Base-by-base conservation (phyloP, 1,140 invertebrate genomes). In the Drosophila rufa region DNA sequence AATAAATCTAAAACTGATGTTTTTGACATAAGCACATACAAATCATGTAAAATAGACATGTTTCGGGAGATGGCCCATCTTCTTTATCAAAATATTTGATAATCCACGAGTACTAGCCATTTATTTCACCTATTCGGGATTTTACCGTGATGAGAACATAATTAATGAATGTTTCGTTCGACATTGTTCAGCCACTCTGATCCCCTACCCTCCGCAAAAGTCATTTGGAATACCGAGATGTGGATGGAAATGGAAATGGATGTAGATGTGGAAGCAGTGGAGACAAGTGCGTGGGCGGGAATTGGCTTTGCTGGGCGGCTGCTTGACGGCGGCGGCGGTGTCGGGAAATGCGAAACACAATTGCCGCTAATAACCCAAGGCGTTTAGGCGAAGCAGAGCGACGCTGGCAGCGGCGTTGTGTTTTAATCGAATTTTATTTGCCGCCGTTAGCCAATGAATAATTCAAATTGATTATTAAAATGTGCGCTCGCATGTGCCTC, bases 351-450 rank as follows among this genome's bases (percentile, higher is more conserved):
- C 48, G 59, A 87, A 84, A 89, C 80, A 87, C 84, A 87, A 87
- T 87, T 87, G 84, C 77, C 69, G 71, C 84, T 87, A 87, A 87
- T 87, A 87, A 89, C 84, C 84, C 80, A 78, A 80, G 84, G 84
- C 84, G 82, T 81, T 75, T 78, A 57, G 43, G 27, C 55, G 47
- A 55, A 33, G 59, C 30, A 51, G 59, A 53, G 46, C 50, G 55
- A 33, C 58, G 53, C 55, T 47, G 55, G 33, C 73, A 57, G 46
- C 48, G 51, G 64, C 76, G 80, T 69, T 79, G 64, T 81, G 81
- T 90, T 90, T 90, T 90, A 90, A 90, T 90, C 85, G 85, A 90
- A 90, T 90, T 90, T 90, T 90, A 90, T 90, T 90, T 90, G 85
- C 85, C 81, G 85, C 85, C 85, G 85, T 85, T 90, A 85, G 85